Percentiles rank a stretch among this genome's conserved stretches.
Evolutionary conservation across 2,113 vertebrate genomes (phyloP).

Genomic region (Marmota monax): DNA sequence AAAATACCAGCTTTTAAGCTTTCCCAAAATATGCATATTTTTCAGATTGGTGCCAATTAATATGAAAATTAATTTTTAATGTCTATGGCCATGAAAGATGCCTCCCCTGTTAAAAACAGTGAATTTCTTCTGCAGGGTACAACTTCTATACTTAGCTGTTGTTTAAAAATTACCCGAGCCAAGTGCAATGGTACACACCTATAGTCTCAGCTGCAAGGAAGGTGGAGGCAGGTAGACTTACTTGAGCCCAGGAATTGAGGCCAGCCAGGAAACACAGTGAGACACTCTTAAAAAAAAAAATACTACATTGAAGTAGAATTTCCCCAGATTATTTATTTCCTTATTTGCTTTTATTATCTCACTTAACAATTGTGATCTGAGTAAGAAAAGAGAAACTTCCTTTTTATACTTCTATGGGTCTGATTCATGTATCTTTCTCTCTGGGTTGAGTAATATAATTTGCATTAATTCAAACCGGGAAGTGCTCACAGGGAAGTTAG

Average conservation of each 20-base stretch:
- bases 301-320: slow-evolving; percentile 43
- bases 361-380: neutral
- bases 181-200: neutral
- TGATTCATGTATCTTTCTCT: slow-evolving; percentile 62
- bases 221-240: neutral
- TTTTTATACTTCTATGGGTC: slow-evolving; percentile 9
- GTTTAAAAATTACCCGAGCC: neutral
- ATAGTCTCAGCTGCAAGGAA: neutral
- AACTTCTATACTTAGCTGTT: slow-evolving; percentile 7
- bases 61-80: slow-evolving; percentile 37
- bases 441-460: slow-evolving; percentile 55
- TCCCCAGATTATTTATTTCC: slow-evolving; percentile 59
- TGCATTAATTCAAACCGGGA: slow-evolving; percentile 56
- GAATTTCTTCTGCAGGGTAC: neutral
- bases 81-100: slow-evolving; percentile 23
- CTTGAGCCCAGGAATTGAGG: neutral
- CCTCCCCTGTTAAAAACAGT: slow-evolving; percentile 25
- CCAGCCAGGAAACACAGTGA: neutral
- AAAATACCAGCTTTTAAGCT: neutral
- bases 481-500: slow-evolving; percentile 39
- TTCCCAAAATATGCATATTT: slow-evolving; percentile 20
- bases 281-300: neutral
- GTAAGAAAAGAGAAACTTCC: slow-evolving; percentile 35
- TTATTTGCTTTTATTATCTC: slow-evolving; percentile 56
- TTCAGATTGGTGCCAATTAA: slow-evolving; percentile 8